Percentiles rank a stretch among this genome's conserved stretches.
Conservation (phyloP, 1,140 invertebrate genomes). For the Euschistus heros region DNA sequence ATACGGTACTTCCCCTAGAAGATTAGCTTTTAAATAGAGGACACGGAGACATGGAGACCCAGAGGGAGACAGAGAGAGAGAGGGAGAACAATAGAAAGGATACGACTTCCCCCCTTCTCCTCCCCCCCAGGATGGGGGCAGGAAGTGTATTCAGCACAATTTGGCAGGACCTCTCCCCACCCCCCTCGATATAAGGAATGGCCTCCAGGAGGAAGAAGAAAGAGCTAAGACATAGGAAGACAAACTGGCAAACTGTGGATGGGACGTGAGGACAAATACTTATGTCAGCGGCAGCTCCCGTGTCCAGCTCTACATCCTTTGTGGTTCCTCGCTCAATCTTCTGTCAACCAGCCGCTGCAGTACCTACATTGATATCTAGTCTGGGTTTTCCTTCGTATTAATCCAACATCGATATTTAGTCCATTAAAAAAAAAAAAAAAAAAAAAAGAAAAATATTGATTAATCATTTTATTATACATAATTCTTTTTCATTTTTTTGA, state of each 20-base stretch:
- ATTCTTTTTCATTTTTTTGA: too few relatives aligned
- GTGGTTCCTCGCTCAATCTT: background rate
- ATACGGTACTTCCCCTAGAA: too few relatives aligned
- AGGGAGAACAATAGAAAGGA: background rate
- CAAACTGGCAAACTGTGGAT: slow-evolving; percentile 29
- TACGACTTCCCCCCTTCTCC: too few relatives aligned
- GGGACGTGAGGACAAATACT: slow-evolving; percentile 20
- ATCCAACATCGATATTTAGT: too few relatives aligned
- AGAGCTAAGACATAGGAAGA: slow-evolving; percentile 10
- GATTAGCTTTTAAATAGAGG: background rate
- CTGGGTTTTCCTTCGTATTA: too few relatives aligned
- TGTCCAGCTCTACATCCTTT: background rate
- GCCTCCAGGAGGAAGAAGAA: background rate
- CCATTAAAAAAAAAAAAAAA: too few relatives aligned
- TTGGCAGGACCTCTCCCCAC: slow-evolving; percentile 21
- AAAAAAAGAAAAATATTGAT: too few relatives aligned
- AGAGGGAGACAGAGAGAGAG: background rate
- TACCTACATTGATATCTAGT: too few relatives aligned
- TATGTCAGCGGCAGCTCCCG: background rate
- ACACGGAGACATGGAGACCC: background rate
- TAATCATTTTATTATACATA: too few relatives aligned
- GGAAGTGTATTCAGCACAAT: slow-evolving; percentile 28
- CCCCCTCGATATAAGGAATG: slow-evolving; percentile 28
- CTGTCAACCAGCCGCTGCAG: background rate
- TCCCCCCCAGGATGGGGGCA: background rate